Base-by-base conservation (phyloP, 2,113 vertebrate species). In the Heliornis fulica region DNA sequence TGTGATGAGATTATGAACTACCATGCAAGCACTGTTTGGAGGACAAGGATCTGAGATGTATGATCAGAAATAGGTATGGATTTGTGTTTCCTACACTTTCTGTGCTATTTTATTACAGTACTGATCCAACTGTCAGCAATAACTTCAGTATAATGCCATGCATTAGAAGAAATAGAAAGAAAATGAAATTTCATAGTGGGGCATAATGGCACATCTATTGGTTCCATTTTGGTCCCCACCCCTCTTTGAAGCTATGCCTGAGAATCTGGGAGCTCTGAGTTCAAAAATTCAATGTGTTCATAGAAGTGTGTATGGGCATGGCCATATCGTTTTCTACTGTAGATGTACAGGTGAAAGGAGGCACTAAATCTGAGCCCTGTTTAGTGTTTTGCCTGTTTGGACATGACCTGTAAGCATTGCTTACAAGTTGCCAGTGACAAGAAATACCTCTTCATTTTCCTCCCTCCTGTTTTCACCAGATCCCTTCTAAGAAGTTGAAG, bases 291-390 rank as follows among this genome's bases (percentile, higher is more conserved):
- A 13, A 1, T 26, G 68, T n/a, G 20, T 48, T 71, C 28, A 40
- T 60, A 4, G 34, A 70, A 68, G 2, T 4, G 5, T 68, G 15
- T 41, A 38, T 0, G 2, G 17, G 15, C 2, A 3, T 13, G 15
- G 5, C 65, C 10, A 32, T 48, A 12, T 26, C 65, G 7, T 87
- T 77, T 66, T 83, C 53, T 66, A 7, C 29, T 31, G 12, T 38
- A 77, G 88, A 65, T 12, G 12, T 25, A 19, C 32, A 38, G 11
- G 20, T 3, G 5, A 65, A 79, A 90, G 2, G 14, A 51, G 86
- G 7, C 16, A 53, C 23, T 57, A n/a, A n/a, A 68, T 78, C 8
- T 77, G 50, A 92, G 5, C 5, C 31, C 4, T n/a, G n/a, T 60
- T 66, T 90, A 74, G 40, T 63, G 5, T 76, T 88, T 50, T 46